Percentiles rank a stretch among this genome's conserved stretches.
Conservation (phyloP, 1,140 invertebrate genomes). For the Eurosta solidaginis region DNA sequence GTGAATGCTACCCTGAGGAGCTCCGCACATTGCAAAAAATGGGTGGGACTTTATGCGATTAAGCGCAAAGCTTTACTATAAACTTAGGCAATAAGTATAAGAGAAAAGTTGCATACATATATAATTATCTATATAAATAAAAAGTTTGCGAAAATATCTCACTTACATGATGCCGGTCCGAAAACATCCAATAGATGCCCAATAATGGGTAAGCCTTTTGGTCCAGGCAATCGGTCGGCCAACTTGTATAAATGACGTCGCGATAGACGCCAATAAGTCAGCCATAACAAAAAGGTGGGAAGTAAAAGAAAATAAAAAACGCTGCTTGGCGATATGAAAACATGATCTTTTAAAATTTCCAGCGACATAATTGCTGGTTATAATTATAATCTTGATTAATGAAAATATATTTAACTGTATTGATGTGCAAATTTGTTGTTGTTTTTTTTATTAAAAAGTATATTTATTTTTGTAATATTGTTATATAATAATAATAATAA, state of each 20-base stretch:
- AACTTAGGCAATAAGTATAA: too few relatives aligned
- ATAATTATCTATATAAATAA: slow-evolving; percentile 9
- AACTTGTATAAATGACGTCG: slow-evolving; percentile 71
- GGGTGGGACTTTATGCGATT: too few relatives aligned
- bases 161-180: slow-evolving; percentile 65
- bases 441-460: neutral
- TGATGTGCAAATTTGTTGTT: neutral
- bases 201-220: slow-evolving; percentile 69
- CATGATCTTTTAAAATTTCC: slow-evolving; percentile 50
- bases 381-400: too few relatives aligned
- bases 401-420: too few relatives aligned
- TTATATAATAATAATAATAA: neutral
- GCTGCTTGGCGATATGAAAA: slow-evolving; percentile 60
- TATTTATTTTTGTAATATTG: neutral
- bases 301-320: slow-evolving; percentile 73
- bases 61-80: too few relatives aligned
- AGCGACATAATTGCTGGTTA: slow-evolving; percentile 39
- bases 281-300: slow-evolving; percentile 70
- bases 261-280: slow-evolving; percentile 74
- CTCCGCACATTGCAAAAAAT: too few relatives aligned
- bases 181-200: slow-evolving; percentile 74
- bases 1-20: too few relatives aligned
- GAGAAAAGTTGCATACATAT: too few relatives aligned
- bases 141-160: neutral
- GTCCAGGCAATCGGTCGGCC: slow-evolving; percentile 73